Percentiles rank a stretch among this genome's conserved stretches.
phyloP scores from a whole-genome alignment of 1,140 invertebrate genomes.

The Temnothorax longispinosus region DNA sequence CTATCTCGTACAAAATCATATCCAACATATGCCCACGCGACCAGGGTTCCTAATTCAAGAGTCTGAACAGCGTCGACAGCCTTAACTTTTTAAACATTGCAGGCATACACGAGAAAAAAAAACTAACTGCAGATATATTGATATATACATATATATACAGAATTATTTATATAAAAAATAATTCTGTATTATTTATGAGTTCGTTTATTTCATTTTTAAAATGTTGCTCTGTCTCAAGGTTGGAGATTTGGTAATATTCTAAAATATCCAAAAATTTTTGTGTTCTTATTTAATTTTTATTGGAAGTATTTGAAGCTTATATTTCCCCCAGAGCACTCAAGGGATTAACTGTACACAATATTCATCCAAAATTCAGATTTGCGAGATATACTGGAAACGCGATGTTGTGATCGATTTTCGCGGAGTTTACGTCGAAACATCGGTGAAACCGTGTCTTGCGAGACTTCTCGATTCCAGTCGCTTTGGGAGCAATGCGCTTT shows the following conservation, averaged over 20 bases:
- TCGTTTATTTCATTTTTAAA: background rate
- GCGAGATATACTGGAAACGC: background rate
- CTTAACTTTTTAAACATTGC: background rate
- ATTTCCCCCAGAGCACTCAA: background rate
- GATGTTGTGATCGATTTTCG: background rate
- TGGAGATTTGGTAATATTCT: background rate
- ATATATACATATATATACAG: background rate
- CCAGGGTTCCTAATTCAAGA: background rate
- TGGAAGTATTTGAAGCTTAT: background rate
- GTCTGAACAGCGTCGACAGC: background rate
- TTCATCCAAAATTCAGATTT: background rate
- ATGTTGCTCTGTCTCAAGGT: background rate
- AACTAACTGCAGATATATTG: background rate
- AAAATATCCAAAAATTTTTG: background rate
- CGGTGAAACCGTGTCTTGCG: conserved; percentile 16
- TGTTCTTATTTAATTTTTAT: background rate
- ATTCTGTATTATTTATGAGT: background rate
- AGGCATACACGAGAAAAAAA: background rate
- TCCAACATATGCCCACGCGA: background rate
- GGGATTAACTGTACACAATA: background rate
- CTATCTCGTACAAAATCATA: background rate
- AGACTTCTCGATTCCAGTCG: conserved; percentile 40
- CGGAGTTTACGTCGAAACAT: background rate
- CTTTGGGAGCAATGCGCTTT: conserved; percentile 70
- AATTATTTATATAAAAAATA: background rate